These are phyloP conservation scores for Romanogobio albipinnatus DNA, from an alignment of 2,113 vertebrate genomes.

Conservation along the genomic window DNA sequence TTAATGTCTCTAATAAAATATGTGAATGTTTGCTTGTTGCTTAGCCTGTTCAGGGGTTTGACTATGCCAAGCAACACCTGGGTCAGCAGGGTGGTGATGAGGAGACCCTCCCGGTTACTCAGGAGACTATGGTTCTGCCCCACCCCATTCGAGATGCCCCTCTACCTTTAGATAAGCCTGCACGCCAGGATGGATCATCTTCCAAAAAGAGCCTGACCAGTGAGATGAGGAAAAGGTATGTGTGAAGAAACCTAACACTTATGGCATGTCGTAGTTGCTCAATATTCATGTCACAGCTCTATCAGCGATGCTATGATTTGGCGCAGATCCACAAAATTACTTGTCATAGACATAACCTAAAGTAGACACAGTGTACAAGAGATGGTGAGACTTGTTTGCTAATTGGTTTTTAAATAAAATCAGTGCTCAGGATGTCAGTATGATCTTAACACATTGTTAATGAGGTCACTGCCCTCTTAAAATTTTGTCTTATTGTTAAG, in stretches of 20 bases:
- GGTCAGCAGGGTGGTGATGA: constrained; percentile 94
- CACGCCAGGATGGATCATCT: constrained; percentile 85
- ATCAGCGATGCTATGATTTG: background rate
- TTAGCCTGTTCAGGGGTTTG: constrained; percentile 97
- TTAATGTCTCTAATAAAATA: background rate
- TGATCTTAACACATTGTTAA: background rate
- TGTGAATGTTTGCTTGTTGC: constrained; percentile 37
- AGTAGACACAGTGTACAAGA: background rate
- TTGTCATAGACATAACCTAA: background rate
- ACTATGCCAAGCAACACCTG: constrained; percentile 97
- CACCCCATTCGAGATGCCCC: constrained; percentile 86
- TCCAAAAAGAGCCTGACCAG: constrained; percentile 86
- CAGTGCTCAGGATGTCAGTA: background rate
- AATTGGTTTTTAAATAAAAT: constrained; percentile 6
- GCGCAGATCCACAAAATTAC: background rate
- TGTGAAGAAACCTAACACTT: background rate
- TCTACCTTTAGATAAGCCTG: constrained; percentile 86
- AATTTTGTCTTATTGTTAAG: background rate
- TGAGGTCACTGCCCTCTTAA: background rate
- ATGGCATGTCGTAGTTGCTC: background rate
- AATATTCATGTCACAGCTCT: background rate
- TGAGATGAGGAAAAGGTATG: constrained; percentile 92
- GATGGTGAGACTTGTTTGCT: background rate
- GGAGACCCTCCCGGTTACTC: constrained; percentile 88
- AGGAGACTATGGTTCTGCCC: constrained; percentile 91